Evolutionary conservation across 2,888 invertebrate genomes (phyloP), one percentile per base, ranked within the genome.

Genomic region (Cryptophagus acutangulus): DNA sequence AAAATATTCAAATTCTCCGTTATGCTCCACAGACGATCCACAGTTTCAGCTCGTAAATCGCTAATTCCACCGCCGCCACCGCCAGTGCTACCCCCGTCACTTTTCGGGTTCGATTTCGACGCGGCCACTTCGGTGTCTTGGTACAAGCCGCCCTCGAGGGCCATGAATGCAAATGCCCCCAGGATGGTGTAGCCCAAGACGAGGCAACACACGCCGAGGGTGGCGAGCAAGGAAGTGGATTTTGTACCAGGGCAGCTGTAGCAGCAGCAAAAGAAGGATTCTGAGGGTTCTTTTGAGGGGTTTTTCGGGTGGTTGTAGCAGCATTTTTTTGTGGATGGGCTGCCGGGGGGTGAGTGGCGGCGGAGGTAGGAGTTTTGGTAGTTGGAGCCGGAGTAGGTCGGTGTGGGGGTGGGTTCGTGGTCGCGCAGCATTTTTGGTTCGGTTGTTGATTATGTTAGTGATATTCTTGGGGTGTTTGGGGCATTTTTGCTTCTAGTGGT

Each of bases 121-220:
- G 80, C 79, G 3, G 81, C 81, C 30, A 80, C 79, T 3, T 79
- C 76, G 1, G 78, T 79, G 55, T 79, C 80, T 25, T 65, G 61
- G 33, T 62, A 59, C n/a, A 64, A 44, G 5, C 66, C 64, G 38
- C 87, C 87, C 67, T 90, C 89, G 40, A 90, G 72, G 9, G 86
- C 84, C 69, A 87, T 84, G 71, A 95, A 96, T 43, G 92, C 81
- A 61, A 93, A 85, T 15, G 91, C 94, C 9, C 95, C 95, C 57
- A 93, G 77, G 35, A 94, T 79, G 48, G 93, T 91, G 73, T 96
- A 96, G 9, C 84, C 84, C 31, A 95, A 78, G 12, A 95, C 92
- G 39, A 95, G 77, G 52, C 84, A 79, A 67, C 87, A 87, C 40
- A 89, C 79, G 12, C 61, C 89, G 25, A 89, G 75, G 56, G 89